phyloP scores from a whole-genome alignment of 2,797 vertebrate genomes.

The Smutsia gigantea region DNA sequence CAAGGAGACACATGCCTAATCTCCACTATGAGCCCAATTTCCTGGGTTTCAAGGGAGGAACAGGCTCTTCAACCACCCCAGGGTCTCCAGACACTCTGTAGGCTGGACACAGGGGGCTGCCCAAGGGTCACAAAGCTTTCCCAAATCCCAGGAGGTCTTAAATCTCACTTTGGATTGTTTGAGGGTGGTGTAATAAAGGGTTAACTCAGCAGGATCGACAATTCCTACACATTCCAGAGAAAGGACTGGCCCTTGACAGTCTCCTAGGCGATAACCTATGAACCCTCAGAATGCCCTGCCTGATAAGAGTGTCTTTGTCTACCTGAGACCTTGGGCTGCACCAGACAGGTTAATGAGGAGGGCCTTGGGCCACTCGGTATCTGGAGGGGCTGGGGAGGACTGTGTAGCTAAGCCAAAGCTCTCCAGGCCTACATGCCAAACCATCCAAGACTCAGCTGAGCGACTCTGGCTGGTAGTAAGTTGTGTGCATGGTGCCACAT shows the following conservation, averaged over 20 bases:
- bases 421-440: accelerated
- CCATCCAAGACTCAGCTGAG: neutral
- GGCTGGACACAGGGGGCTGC: neutral
- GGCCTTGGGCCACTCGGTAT: neutral
- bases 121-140: neutral
- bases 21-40: neutral
- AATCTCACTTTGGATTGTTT: neutral
- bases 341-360: neutral
- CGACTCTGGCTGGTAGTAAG: accelerated
- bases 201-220: neutral
- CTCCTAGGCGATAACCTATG: neutral
- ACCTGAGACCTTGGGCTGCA: too few relatives aligned
- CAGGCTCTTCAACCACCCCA: neutral
- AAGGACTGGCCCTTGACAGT: neutral
- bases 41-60: neutral
- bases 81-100: neutral
- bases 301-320: neutral
- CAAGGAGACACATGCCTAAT: neutral
- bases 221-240: neutral
- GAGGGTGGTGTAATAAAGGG: neutral
- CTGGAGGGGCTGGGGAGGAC: neutral
- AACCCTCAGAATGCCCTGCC: neutral
- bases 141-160: too few relatives aligned
- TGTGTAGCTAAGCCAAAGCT: neutral
- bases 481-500: accelerated